Conservation (phyloP, 2,797 vertebrate species). For the Dryobates pubescens region DNA sequence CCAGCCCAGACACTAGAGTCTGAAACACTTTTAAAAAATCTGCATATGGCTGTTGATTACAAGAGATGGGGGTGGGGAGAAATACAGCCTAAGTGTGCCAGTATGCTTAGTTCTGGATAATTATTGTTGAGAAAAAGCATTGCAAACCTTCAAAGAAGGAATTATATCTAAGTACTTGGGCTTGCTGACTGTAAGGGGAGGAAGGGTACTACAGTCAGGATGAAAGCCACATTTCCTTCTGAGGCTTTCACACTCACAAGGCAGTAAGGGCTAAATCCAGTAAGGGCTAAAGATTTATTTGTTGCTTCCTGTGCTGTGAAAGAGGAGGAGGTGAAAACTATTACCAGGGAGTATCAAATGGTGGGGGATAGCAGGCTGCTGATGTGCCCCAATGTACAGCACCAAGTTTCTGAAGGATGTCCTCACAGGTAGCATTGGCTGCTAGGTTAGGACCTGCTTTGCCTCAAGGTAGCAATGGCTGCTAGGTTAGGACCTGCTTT, state of each 20-base stretch:
- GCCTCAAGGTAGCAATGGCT: not conserved
- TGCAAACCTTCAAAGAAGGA: not conserved
- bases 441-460: not conserved
- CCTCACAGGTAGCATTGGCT: not conserved
- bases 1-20: constrained; percentile 29
- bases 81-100: not conserved
- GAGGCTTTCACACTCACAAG: not conserved
- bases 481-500: too few relatives aligned
- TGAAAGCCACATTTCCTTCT: not conserved
- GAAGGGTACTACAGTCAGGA: not conserved
- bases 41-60: not conserved
- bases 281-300: not conserved
- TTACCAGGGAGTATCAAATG: not conserved
- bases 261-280: not conserved
- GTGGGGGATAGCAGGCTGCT: not conserved
- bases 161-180: not conserved
- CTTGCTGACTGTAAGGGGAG: not conserved
- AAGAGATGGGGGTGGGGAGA: accelerated
- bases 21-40: constrained; percentile 31
- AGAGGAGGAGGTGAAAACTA: not conserved
- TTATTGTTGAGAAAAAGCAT: not conserved
- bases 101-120: not conserved
- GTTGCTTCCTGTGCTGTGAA: not conserved
- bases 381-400: not conserved
- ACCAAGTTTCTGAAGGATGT: not conserved